Percentiles rank a stretch among this genome's conserved stretches.
Conservation (phyloP, 2,113 vertebrate genomes). For the Syngnathus scovelli region DNA sequence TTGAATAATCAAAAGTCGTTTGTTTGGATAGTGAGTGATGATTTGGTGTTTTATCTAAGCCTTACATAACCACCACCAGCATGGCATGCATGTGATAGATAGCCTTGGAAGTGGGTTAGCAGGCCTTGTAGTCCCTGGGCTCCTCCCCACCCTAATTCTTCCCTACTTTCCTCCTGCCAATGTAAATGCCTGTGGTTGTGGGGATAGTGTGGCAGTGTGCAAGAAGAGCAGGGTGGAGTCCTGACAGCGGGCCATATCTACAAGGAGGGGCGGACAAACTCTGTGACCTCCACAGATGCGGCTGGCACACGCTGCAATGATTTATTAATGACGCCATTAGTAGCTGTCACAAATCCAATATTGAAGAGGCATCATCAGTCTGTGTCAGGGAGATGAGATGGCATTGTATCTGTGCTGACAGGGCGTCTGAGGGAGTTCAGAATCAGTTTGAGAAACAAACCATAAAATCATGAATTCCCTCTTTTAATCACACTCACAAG, state of each 20-base stretch:
- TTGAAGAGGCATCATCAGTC: slow-evolving; percentile 18
- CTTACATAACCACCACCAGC: slow-evolving; percentile 3
- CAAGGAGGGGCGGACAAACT: slow-evolving; percentile 17
- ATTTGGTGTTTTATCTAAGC: background rate
- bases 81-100: background rate
- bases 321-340: slow-evolving; percentile 57
- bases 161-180: slow-evolving; percentile 6
- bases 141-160: slow-evolving; percentile 25
- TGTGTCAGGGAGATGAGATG: slow-evolving; percentile 4
- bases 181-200: slow-evolving; percentile 33
- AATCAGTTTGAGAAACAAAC: background rate
- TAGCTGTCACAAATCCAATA: slow-evolving; percentile 30
- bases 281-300: slow-evolving; percentile 31
- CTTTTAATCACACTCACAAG: background rate
- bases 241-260: slow-evolving; percentile 2
- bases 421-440: background rate
- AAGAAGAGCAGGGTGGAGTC: slow-evolving; percentile 17
- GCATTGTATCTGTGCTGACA: background rate
- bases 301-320: slow-evolving; percentile 36
- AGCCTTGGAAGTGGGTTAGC: slow-evolving; percentile 35
- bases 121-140: slow-evolving; percentile 20
- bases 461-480: background rate
- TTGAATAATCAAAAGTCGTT: background rate
- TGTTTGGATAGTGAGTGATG: background rate
- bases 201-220: slow-evolving; percentile 9